Evolutionary conservation across 2,888 invertebrate species (phyloP).

Genomic region (Arrhopalites spinosus): DNA sequence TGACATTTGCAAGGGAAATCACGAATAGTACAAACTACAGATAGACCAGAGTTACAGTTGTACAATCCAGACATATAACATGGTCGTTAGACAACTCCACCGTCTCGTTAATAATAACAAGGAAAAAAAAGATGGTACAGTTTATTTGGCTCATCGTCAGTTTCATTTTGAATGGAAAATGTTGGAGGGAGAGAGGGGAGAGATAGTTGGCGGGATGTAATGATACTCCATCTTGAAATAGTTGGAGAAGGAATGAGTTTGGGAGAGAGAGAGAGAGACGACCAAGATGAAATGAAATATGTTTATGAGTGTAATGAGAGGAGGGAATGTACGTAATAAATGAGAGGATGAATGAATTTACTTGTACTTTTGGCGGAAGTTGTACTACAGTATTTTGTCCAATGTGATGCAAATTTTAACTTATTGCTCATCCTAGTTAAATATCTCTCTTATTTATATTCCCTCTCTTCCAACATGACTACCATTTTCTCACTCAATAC

Average conservation of each 20-base stretch:
- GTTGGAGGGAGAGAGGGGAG: neutral
- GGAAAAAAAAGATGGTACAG: too few species aligned
- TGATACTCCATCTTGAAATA: neutral
- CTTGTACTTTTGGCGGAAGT: conserved; percentile 33
- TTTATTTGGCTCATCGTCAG: too few species aligned
- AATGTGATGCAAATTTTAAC: conserved; percentile 10
- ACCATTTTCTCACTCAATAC: neutral
- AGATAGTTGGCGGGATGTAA: neutral
- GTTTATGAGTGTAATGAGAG: conserved; percentile 36
- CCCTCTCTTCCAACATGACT: neutral
- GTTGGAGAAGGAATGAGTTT: neutral
- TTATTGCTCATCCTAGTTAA: neutral
- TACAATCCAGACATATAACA: too few species aligned
- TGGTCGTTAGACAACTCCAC: too few species aligned
- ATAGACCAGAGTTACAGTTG: too few species aligned
- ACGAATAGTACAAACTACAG: too few species aligned
- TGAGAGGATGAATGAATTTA: conserved; percentile 29
- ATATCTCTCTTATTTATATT: neutral
- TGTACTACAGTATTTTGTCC: conserved; percentile 25
- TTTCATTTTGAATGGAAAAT: neutral
- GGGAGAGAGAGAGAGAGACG: neutral
- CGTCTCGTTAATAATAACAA: too few species aligned
- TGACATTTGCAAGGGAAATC: too few species aligned
- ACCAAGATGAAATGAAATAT: conserved; percentile 19
- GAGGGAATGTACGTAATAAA: conserved; percentile 25